Base-by-base conservation (phyloP, 2,797 vertebrate species). In the Pseudocheirus occidentalis region DNA sequence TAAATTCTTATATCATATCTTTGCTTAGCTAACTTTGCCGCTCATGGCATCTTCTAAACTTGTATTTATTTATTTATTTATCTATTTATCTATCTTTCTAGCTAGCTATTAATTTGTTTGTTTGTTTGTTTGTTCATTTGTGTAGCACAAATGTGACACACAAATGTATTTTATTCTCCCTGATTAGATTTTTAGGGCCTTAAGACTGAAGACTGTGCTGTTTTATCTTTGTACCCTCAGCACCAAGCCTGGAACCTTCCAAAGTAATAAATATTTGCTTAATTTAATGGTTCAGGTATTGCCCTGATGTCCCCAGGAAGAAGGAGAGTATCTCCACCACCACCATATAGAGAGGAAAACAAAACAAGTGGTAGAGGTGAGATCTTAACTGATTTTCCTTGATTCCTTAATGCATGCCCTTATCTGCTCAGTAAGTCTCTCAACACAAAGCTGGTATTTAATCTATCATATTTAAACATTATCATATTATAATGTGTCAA, bases 401-500 rank as follows among this genome's bases (percentile, higher is more conserved):
- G n/a, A 90, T 55, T 87, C 18, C 13, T 24, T 93, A 95, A 94
- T 92, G 28, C 14, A 52, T 29, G 12, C 0, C 91, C 31, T 92
- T 95, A 21, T 16, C 87, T 89, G 56, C 94, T 92, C 40, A 93
- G 87, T 95, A 93, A 97, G 95, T 54, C 73, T 90, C 53, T 31
- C 34, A 4, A 93, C 52, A 11, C 14, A 56, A 11, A 21, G 13
- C 29, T 91, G 16, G 93, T 92, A 59, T 0, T 0, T 13, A 94
- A 73, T 91, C 46, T 59, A 59, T n/a, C 91, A 31, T 46, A 91
- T 94, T 91, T 81, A 93, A 81, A 93, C 34, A 90, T 4, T 27
- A 66, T 58, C 24, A 91, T 13, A 28, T 24, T 73, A 3, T 96
- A 95, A 92, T 52, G 16, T 31, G 10, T 81, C 73, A 81, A 81